Evolutionary conservation across 2,888 invertebrate species (phyloP), one percentile per base, ranked within the genome.

Genomic region (Conistra vaccinii): DNA sequence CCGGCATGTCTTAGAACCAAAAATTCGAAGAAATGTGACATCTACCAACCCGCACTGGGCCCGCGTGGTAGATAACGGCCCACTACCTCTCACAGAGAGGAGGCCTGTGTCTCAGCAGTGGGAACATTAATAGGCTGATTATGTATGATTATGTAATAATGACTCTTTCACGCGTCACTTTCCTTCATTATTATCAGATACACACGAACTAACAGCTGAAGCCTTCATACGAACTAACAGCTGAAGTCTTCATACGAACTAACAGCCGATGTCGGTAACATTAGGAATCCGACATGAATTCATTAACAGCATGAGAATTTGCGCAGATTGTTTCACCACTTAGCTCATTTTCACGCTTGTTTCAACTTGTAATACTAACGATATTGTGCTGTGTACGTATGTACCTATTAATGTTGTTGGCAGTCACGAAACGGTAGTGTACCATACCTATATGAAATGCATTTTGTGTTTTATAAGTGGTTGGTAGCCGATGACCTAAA

Each of bases 221-320:
- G n/a, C 53, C 20, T 53, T 69, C 23, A 42, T 42, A 39, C 29
- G n/a, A 20, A 20, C 20, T 17, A 60, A 48, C 78, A 58, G 42
- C 57, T n/a, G n/a, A 35, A 26, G n/a, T 61, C 20, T 53, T 69
- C 23, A 42, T 42, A 39, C 29, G n/a, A 20, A 20, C 20, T 17
- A 60, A 48, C 78, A 58, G 42, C 57, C n/a, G n/a, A n/a, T 78
- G 78, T 32, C 57, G 9, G 23, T 14, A 78, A 26, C 32, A 1
- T 32, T 58, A 32, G 48, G 42, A 69, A 69, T 78, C 70, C 58
- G 4, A 76, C 58, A 70, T 70, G 80, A 86, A 86, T 87, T 81
- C 76, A 88, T 87, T 84, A 87, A 70, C 76, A 81, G 73, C 58
- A 81, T 87, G 81, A 78, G 87, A 87, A 78, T 71, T 73, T 55